Conservation (phyloP, 2,113 vertebrate species). For the Dromiciops gliroides region DNA sequence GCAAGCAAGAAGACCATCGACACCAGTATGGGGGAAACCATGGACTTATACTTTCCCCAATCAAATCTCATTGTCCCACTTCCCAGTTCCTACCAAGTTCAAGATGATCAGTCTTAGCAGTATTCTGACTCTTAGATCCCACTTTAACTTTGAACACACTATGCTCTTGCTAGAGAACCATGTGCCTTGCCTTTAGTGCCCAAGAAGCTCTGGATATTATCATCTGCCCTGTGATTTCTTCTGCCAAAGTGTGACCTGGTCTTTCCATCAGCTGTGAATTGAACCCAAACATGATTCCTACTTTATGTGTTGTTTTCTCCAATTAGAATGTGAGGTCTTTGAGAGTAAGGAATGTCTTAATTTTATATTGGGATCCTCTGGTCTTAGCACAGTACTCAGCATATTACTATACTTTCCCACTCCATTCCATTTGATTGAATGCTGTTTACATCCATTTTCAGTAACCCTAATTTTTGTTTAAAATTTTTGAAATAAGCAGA, state of each 20-base stretch:
- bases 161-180: neutral
- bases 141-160: neutral
- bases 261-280: neutral
- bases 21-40: neutral
- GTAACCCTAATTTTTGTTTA: conserved; percentile 51
- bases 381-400: neutral
- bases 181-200: neutral
- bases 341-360: neutral
- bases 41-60: neutral
- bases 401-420: neutral
- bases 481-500: conserved; percentile 57
- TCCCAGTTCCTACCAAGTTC: neutral
- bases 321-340: neutral
- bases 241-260: neutral
- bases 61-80: neutral
- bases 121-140: neutral
- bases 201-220: neutral
- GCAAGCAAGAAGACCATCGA: neutral
- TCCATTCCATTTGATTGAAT: conserved; percentile 20
- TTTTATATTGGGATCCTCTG: neutral
- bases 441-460: conserved; percentile 36
- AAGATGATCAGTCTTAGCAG: neutral
- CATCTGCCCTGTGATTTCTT: neutral
- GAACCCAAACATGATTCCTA: neutral
- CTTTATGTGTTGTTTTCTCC: neutral